A percentile compares a stretch with the other conserved stretches of the same genome.
These are phyloP conservation scores for Cuniculus paca DNA, from an alignment of 2,797 vertebrate species.

Conservation along the genomic window DNA sequence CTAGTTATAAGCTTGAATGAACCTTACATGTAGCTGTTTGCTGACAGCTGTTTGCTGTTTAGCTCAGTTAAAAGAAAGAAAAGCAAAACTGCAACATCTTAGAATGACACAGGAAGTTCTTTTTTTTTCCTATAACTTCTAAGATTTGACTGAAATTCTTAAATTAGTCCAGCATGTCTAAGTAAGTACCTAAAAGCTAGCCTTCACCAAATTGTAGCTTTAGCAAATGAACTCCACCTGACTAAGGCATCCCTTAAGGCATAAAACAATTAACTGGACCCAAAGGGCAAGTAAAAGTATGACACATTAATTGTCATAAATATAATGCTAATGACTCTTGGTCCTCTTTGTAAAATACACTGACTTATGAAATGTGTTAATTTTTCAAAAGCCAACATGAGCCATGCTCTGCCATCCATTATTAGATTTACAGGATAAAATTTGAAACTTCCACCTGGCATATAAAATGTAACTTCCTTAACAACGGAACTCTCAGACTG, in stretches of 20 bases:
- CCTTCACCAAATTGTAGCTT: neutral
- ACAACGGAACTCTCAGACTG: conserved; percentile 75
- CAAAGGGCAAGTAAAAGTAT: neutral
- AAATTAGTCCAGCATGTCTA: neutral
- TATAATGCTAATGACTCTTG: neutral
- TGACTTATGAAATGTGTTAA: neutral
- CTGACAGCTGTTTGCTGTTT: neutral
- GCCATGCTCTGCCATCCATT: neutral
- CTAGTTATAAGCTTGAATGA: conserved; percentile 12
- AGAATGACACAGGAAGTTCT: neutral
- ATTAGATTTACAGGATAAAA: neutral
- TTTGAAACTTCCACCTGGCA: neutral
- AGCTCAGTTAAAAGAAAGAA: neutral
- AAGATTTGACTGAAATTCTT: conserved; percentile 28
- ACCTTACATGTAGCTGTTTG: neutral
- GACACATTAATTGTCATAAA: neutral
- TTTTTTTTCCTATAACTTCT: neutral
- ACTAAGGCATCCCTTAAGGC: neutral
- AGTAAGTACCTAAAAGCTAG: conserved; percentile 24
- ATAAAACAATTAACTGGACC: neutral
- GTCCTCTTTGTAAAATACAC: neutral
- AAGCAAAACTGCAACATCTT: conserved; percentile 1
- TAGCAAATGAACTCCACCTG: neutral
- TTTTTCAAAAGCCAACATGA: conserved; percentile 21
- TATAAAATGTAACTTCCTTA: neutral